Conservation (phyloP, 1,140 invertebrate genomes). For the Lineus longissimus region DNA sequence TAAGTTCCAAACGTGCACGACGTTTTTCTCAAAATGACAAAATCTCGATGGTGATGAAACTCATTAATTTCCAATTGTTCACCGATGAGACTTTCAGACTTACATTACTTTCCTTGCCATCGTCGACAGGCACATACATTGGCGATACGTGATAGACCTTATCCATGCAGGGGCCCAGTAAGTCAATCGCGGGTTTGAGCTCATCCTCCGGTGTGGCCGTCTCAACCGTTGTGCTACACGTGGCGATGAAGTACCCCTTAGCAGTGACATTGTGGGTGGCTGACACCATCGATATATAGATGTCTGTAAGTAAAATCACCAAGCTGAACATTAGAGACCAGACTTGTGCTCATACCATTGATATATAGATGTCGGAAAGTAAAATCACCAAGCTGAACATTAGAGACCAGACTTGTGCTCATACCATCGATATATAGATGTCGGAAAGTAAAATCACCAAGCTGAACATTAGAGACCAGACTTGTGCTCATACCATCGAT, state of each 20-base stretch:
- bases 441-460: no score
- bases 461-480: no score
- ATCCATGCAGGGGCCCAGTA: slow-evolving; percentile 88
- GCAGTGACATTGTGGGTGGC: slow-evolving; percentile 95
- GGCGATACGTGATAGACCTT: slow-evolving; percentile 78
- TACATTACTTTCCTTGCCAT: slow-evolving; percentile 83
- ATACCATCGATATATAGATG: no score
- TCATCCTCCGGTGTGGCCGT: slow-evolving; percentile 91
- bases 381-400: no score
- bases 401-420: no score
- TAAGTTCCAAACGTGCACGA: no score
- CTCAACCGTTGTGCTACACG: slow-evolving; percentile 99
- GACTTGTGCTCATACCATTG: no score
- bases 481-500: no score
- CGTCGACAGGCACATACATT: slow-evolving; percentile 87
- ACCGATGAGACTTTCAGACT: slow-evolving; percentile 19
- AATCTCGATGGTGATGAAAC: no score
- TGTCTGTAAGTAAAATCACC: slow-evolving; percentile 64
- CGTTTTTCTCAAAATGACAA: no score
- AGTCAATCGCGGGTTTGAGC: slow-evolving; percentile 88
- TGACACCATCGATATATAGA: slow-evolving; percentile 95
- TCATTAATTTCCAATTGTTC: not conserved
- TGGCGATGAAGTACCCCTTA: slow-evolving; percentile 97
- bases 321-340: not conserved
- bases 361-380: no score